Evolutionary conservation across 2,113 vertebrate species (phyloP).

Genomic region (Xenotilapia longispinis): DNA sequence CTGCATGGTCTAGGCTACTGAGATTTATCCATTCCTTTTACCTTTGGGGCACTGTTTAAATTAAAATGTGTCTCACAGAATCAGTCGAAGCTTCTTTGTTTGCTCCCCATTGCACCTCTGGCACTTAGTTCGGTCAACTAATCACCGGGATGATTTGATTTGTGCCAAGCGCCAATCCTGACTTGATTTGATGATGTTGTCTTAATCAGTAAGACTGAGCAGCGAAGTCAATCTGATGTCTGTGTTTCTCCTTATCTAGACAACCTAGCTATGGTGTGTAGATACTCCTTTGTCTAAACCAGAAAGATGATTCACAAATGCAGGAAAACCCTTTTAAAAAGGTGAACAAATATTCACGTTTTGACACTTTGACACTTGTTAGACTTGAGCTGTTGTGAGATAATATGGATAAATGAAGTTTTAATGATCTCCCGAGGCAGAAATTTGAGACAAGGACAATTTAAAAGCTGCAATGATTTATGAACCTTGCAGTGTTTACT

Average conservation of each 20-base stretch:
- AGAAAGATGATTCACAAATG: background rate
- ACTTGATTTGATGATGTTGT: background rate
- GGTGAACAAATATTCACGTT: background rate
- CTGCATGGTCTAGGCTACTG: background rate
- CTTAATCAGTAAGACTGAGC: background rate
- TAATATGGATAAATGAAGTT: background rate
- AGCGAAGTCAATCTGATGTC: background rate
- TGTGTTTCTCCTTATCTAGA: background rate
- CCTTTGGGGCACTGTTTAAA: background rate
- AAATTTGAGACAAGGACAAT: background rate
- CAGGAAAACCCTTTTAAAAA: background rate
- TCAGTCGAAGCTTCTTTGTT: background rate
- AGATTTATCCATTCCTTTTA: background rate
- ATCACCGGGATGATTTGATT: constrained; percentile 11
- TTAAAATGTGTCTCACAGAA: background rate
- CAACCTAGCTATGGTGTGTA: background rate
- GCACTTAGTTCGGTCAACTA: background rate
- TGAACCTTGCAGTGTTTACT: background rate
- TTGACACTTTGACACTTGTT: background rate
- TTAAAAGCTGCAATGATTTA: background rate
- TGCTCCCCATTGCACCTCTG: background rate
- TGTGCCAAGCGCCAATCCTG: background rate
- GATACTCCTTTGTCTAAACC: background rate
- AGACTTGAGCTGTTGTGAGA: background rate
- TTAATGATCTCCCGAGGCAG: background rate